phyloP scores from a whole-genome alignment of 2,113 vertebrate genomes.

The Vicugna pacos region DNA sequence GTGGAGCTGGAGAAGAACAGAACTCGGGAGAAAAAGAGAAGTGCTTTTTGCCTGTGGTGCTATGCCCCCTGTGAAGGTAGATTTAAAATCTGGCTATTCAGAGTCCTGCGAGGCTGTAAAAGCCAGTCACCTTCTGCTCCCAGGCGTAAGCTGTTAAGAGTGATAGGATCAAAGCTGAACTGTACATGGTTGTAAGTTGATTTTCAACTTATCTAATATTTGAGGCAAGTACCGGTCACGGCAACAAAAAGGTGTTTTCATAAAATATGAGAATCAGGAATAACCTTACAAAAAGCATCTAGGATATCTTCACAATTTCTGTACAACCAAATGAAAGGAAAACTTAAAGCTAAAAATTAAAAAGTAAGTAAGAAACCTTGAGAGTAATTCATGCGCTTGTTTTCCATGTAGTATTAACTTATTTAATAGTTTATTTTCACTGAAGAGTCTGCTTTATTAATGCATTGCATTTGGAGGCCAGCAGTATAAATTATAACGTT shows the following conservation, averaged over 20 bases:
- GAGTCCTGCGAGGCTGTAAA: background rate
- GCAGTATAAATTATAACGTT: constrained; percentile 56
- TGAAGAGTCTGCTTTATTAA: constrained; percentile 42
- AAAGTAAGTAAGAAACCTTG: constrained; percentile 36
- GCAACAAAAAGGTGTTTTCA: background rate
- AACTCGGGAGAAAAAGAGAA: background rate
- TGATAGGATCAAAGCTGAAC: background rate
- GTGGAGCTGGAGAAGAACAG: background rate
- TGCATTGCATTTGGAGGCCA: constrained; percentile 3
- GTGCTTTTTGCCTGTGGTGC: background rate
- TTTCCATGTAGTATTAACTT: constrained; percentile 1
- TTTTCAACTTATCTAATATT: constrained; percentile 12
- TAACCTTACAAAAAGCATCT: background rate
- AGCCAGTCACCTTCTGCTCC: background rate
- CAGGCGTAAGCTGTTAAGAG: background rate
- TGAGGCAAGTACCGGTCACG: background rate
- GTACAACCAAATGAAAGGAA: background rate
- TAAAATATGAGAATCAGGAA: background rate
- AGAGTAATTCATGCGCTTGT: constrained; percentile 16
- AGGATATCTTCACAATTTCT: background rate
- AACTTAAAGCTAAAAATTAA: constrained; percentile 15
- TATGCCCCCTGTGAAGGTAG: background rate
- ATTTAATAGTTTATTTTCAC: constrained; percentile 60
- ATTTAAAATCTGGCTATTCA: background rate
- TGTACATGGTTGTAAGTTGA: background rate